Conservation (phyloP, 2,113 vertebrate genomes). For the Amphiprion percula region DNA sequence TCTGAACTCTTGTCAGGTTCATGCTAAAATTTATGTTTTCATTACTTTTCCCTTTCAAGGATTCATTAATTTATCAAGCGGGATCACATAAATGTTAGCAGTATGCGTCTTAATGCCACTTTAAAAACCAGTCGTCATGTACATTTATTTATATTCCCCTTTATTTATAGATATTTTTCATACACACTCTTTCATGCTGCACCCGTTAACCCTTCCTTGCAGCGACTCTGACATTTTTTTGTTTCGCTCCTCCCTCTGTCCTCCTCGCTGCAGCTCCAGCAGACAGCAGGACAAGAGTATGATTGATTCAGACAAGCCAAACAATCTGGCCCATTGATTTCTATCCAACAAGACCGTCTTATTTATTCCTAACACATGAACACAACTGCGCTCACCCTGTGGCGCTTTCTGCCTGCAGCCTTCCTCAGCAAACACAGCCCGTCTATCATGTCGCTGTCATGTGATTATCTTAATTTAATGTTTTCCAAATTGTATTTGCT, state of each 20-base stretch:
- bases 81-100: too few relatives aligned
- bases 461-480: background rate
- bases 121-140: background rate
- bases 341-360: constrained; percentile 61
- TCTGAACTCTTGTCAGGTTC: too few relatives aligned
- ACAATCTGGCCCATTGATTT: constrained; percentile 83
- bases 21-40: too few relatives aligned
- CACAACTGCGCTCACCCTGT: constrained; percentile 41
- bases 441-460: constrained; percentile 54
- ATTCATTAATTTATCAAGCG: too few relatives aligned
- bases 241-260: constrained; percentile 61
- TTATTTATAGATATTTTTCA: constrained; percentile 26
- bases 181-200: constrained; percentile 8
- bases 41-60: too few relatives aligned
- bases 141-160: constrained; percentile 7
- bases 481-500: background rate
- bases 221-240: constrained; percentile 63
- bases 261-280: constrained; percentile 39
- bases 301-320: constrained; percentile 80
- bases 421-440: constrained; percentile 29
- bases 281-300: constrained; percentile 77
- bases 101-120: background rate
- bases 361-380: constrained; percentile 65
- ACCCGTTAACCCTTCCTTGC: constrained; percentile 60
- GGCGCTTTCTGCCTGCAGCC: constrained; percentile 27